Base-by-base conservation (phyloP, 1,140 invertebrate genomes). In the Drosophila miranda region DNA sequence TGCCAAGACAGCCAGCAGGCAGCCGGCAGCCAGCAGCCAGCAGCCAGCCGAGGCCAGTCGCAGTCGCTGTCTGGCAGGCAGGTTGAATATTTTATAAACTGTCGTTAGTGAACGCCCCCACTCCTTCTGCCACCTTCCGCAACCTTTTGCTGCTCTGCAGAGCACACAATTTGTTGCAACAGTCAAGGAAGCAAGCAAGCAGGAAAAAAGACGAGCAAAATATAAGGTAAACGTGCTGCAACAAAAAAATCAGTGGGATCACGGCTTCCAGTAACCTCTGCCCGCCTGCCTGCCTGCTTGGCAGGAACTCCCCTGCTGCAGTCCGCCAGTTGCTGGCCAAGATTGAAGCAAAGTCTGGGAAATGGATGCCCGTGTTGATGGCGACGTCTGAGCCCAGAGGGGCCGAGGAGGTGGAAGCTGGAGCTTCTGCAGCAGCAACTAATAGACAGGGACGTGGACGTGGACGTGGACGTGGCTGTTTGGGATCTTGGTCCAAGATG, bases 31-130 rank as follows among this genome's bases (percentile, higher is more conserved):
- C 51, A 69, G 38, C 11, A 78, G 43, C 9, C 51, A 74, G 38
- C 11, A 78, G 43, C n/a, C 28, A 67, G 49, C 41, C 42, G n/a
- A 46, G 42, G 43, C 8, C 28, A 48, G 43, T 5, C 58, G 23
- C 23, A 0, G 23, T 23, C 26, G 26, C 7, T 3, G 30, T 30
- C 30, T 61, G 44, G 58, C 80, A 79, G 73, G 42, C 77, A 58
- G 50, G 54, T 46, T 86, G 82, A 86, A 86, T 86, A 87, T 87
- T 86, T 86, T 86, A 86, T 86, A 87, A 81, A 78, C 77, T 87
- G 82, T 87, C 82, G 82, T 86, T 86, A 86, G 81, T 78, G 55
- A 54, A 57, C 63, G 4, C 23, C 23, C 23, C 45, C 51, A 44
- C 23, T 49, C 11, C 11, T 34, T 49, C 23, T 14, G 34, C 8